These are phyloP conservation scores for Cydia amplana DNA, from an alignment of 1,140 invertebrate genomes.

Conservation along the genomic window DNA sequence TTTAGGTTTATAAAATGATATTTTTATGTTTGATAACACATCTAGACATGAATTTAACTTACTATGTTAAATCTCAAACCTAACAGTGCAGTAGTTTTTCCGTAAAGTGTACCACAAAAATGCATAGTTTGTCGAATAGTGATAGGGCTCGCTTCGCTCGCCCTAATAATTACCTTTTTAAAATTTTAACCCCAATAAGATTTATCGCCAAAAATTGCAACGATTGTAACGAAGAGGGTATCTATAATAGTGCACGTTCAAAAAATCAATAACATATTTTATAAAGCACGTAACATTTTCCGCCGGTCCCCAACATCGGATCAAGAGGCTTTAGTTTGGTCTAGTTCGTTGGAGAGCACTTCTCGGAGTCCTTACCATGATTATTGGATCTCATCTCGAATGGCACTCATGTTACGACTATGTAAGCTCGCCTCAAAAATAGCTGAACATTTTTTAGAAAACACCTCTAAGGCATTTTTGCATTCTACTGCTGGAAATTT, in stretches of 20 bases:
- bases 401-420: background rate
- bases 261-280: slow-evolving; percentile 27
- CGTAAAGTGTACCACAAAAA: no score
- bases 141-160: no score
- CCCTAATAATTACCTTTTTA: no score
- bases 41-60: no score
- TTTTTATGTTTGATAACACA: no score
- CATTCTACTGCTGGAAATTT: no score
- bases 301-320: slow-evolving; percentile 29
- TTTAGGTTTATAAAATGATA: no score
- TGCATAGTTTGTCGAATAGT: no score
- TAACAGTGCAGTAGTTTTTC: no score
- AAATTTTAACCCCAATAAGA: no score
- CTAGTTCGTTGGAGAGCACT: slow-evolving; percentile 29
- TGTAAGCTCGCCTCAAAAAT: slow-evolving; percentile 1
- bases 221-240: background rate
- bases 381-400: slow-evolving; percentile 24
- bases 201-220: background rate
- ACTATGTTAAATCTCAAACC: no score
- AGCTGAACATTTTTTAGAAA: background rate
- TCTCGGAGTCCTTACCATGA: slow-evolving; percentile 27
- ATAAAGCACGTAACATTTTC: slow-evolving; percentile 22
- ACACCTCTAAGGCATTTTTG: no score
- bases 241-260: background rate
- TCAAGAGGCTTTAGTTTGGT: slow-evolving; percentile 33